These are phyloP conservation scores for Heliconius sara DNA, from an alignment of 2,888 invertebrate genomes.

Conservation along the genomic window DNA sequence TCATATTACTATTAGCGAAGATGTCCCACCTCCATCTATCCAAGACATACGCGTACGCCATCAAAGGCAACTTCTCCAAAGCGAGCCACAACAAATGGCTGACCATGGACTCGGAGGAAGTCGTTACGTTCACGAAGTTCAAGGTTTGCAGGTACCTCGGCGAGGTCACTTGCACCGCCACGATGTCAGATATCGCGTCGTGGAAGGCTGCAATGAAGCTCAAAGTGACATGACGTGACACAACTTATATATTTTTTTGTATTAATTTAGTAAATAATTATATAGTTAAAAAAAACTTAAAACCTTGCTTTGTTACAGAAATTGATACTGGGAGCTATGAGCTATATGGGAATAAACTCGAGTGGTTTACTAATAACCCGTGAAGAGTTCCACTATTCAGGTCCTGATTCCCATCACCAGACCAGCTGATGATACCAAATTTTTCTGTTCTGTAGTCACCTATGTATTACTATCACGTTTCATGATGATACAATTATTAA, in stretches of 20 bases:
- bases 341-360: too few species aligned
- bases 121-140: constrained; percentile 67
- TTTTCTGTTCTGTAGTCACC: too few species aligned
- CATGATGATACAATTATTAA: too few species aligned
- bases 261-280: neutral
- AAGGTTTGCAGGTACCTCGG: constrained; percentile 78
- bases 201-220: constrained; percentile 80
- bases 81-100: constrained; percentile 77
- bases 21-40: constrained; percentile 80
- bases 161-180: constrained; percentile 83
- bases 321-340: too few species aligned
- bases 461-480: too few species aligned
- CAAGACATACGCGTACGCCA: constrained; percentile 75
- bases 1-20: constrained; percentile 66
- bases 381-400: too few species aligned
- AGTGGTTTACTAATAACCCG: too few species aligned
- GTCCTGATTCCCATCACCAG: too few species aligned
- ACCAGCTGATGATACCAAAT: too few species aligned
- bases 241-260: neutral
- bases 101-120: constrained; percentile 65
- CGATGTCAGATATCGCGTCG: constrained; percentile 86
- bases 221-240: neutral
- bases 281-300: too few species aligned
- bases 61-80: constrained; percentile 73
- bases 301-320: too few species aligned